Evolutionary conservation across 2,888 invertebrate genomes (phyloP).

Genomic region (Sinodicranocentrus sp.): DNA sequence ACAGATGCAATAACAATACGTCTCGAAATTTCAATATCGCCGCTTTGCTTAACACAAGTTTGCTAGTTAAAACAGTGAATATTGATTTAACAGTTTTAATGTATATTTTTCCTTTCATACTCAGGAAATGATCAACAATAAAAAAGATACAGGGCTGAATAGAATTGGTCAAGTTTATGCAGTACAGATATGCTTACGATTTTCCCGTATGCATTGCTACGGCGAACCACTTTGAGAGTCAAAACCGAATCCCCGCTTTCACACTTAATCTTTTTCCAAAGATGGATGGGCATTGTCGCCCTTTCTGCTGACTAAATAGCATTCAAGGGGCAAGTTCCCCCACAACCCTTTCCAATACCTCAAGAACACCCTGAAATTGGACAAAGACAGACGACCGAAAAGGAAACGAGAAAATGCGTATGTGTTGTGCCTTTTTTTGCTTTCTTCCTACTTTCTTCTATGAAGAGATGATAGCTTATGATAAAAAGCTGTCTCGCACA

Average conservation of each 20-base stretch:
- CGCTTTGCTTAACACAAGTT: too few relatives aligned
- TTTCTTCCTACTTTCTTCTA: not conserved
- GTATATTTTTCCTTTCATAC: too few relatives aligned
- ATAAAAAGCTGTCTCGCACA: slow-evolving; percentile 29
- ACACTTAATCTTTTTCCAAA: slow-evolving; percentile 20
- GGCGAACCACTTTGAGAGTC: too few relatives aligned
- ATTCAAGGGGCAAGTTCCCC: not conserved
- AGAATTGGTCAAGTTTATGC: too few relatives aligned
- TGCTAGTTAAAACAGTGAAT: too few relatives aligned
- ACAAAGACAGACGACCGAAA: slow-evolving; percentile 24
- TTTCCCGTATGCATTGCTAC: too few relatives aligned
- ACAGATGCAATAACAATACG: too few relatives aligned
- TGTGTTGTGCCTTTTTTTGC: not conserved
- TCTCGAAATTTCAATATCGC: too few relatives aligned
- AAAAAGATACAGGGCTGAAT: too few relatives aligned
- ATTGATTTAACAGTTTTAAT: too few relatives aligned
- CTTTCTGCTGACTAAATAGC: slow-evolving; percentile 7
- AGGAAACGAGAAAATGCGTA: not conserved
- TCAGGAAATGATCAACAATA: too few relatives aligned
- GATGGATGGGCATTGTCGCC: slow-evolving; percentile 14
- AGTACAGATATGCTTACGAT: too few relatives aligned
- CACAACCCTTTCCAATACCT: not conserved
- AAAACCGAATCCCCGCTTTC: not conserved
- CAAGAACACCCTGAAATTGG: slow-evolving; percentile 15
- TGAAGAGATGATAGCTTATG: slow-evolving; percentile 4